These are phyloP conservation scores for Azemiops feae DNA, from an alignment of 2,113 vertebrate species.

Conservation along the genomic window DNA sequence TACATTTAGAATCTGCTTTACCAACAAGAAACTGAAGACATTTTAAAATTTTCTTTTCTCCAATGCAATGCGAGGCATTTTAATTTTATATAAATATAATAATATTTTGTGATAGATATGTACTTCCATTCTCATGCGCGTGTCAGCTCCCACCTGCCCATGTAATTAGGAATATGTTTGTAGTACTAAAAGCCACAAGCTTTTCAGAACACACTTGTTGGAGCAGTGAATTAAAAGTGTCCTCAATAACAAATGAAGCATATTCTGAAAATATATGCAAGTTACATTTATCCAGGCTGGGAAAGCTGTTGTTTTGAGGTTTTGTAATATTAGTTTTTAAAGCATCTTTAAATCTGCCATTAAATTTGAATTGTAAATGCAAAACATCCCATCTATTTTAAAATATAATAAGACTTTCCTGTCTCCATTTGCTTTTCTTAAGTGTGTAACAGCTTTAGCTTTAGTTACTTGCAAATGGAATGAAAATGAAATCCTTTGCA, in stretches of 20 bases:
- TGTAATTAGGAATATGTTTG: neutral
- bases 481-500: constrained; percentile 31
- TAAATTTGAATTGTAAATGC: constrained; percentile 28
- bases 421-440: constrained; percentile 21
- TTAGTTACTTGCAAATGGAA: constrained; percentile 19
- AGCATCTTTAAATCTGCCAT: constrained; percentile 16
- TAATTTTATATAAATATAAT: neutral
- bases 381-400: neutral
- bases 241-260: neutral
- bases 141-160: neutral
- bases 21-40: neutral
- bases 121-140: neutral
- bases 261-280: neutral
- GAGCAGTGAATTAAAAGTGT: neutral
- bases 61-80: neutral
- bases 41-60: neutral
- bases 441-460: constrained; percentile 22
- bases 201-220: neutral
- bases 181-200: neutral
- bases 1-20: neutral
- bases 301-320: neutral
- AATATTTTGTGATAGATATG: neutral
- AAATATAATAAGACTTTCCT: constrained; percentile 18
- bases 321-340: constrained; percentile 5
- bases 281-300: neutral